Evolutionary conservation across 1,140 invertebrate genomes (phyloP).

Genomic region (Procambarus virginalis): DNA sequence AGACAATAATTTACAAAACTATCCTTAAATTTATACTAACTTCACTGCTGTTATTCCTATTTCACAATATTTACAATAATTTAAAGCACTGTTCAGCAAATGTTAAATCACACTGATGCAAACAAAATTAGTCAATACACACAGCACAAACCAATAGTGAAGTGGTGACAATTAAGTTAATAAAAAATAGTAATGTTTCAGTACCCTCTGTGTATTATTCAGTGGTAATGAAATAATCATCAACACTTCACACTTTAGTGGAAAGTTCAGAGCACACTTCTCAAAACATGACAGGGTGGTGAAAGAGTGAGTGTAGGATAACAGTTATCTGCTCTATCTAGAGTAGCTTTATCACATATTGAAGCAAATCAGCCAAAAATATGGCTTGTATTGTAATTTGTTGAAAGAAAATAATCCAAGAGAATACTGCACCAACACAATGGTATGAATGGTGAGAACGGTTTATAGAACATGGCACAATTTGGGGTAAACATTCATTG

Average conservation of each 20-base stretch:
- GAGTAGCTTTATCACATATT: too few relatives aligned
- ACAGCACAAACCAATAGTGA: not conserved
- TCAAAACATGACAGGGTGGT: not conserved
- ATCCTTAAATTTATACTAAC: not conserved
- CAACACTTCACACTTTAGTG: not conserved
- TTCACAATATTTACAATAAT: not conserved
- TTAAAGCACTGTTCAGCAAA: not conserved
- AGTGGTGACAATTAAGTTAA: not conserved
- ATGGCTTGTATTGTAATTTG: too few relatives aligned
- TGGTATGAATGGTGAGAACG: too few relatives aligned
- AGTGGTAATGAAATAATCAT: not conserved
- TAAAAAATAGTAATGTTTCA: not conserved
- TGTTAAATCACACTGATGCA: not conserved
- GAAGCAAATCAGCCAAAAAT: too few relatives aligned
- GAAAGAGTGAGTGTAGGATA: not conserved
- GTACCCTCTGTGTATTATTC: not conserved
- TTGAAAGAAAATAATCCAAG: too few relatives aligned
- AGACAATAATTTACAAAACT: not conserved
- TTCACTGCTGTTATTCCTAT: not conserved
- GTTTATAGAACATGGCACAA: too few relatives aligned
- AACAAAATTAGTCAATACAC: not conserved
- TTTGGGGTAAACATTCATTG: too few relatives aligned
- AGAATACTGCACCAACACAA: too few relatives aligned
- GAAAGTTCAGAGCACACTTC: not conserved
- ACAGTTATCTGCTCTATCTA: too few relatives aligned